A percentile compares a stretch with the other conserved stretches of the same genome.
Conservation (phyloP, 2,113 vertebrate species). For the Condylura cristata region DNA sequence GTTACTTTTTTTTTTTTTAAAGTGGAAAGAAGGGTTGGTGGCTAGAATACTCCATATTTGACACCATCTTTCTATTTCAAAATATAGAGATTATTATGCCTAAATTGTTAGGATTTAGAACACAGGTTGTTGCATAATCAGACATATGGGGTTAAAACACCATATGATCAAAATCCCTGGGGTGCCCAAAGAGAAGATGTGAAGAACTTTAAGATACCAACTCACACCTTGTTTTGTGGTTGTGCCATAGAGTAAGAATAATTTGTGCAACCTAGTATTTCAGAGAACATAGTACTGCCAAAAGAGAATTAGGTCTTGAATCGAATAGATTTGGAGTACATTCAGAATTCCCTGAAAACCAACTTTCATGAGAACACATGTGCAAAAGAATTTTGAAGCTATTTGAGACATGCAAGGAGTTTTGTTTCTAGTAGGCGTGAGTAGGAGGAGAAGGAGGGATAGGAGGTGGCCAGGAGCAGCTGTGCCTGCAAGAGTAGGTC, state of each 20-base stretch:
- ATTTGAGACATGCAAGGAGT: neutral
- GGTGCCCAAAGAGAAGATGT: neutral
- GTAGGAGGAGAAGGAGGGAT: neutral
- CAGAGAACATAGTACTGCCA: slow-evolving; percentile 78
- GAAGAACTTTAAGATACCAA: neutral
- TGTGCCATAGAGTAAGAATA: neutral
- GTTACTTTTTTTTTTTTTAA: neutral
- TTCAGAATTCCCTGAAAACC: neutral
- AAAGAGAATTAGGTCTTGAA: slow-evolving; percentile 78
- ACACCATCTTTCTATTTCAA: neutral
- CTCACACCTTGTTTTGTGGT: neutral
- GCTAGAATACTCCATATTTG: neutral
- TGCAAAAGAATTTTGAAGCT: slow-evolving; percentile 16
- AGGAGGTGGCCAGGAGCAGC: neutral
- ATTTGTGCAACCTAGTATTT: slow-evolving; percentile 65
- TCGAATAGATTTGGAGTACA: neutral
- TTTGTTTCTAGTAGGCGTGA: neutral
- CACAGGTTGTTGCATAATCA: neutral
- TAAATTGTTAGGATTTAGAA: neutral
- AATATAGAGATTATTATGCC: neutral
- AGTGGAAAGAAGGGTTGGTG: neutral
- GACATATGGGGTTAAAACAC: neutral
- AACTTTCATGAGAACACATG: neutral
- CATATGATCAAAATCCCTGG: neutral
- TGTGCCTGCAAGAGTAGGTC: neutral